phyloP scores from a whole-genome alignment of 2,888 invertebrate genomes.

The Unio pictorum region DNA sequence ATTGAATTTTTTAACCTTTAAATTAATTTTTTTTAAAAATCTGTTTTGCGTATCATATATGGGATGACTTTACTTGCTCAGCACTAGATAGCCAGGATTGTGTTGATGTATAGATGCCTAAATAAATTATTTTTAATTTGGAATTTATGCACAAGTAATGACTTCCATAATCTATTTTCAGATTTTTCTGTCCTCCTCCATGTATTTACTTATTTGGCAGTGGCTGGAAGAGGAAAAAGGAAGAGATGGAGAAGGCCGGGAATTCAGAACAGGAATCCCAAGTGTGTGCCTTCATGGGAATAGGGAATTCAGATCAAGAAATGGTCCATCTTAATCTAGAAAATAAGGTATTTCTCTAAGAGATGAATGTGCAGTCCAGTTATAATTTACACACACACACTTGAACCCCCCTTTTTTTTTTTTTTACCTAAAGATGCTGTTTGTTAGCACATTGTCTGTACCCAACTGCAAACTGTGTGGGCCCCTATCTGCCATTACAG shows the following conservation, averaged over 20 bases:
- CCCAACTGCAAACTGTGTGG: no score
- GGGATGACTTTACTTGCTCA: no score
- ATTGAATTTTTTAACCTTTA: no score
- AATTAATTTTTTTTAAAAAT: no score
- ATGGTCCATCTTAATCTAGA: conserved; percentile 99
- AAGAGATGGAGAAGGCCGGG: conserved; percentile 81
- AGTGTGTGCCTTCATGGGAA: conserved; percentile 99
- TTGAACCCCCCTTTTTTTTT: no score
- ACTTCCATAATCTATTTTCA: conserved; percentile 39
- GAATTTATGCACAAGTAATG: background rate
- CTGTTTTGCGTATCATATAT: no score
- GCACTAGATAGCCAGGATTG: no score
- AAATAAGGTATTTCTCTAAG: conserved; percentile 79
- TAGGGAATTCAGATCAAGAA: conserved; percentile 95
- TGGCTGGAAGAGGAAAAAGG: conserved; percentile 96
- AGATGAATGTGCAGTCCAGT: no score
- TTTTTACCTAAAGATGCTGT: no score
- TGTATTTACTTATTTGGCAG: conserved; percentile 99
- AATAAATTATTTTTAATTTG: background rate
- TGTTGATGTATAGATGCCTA: background rate
- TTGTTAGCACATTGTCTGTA: no score
- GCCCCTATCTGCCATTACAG: no score
- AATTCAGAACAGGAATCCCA: conserved; percentile 72
- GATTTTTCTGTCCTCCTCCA: conserved; percentile 98
- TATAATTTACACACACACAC: no score